Base-by-base conservation (phyloP, 1,140 invertebrate genomes). In the Cotesia typhae region DNA sequence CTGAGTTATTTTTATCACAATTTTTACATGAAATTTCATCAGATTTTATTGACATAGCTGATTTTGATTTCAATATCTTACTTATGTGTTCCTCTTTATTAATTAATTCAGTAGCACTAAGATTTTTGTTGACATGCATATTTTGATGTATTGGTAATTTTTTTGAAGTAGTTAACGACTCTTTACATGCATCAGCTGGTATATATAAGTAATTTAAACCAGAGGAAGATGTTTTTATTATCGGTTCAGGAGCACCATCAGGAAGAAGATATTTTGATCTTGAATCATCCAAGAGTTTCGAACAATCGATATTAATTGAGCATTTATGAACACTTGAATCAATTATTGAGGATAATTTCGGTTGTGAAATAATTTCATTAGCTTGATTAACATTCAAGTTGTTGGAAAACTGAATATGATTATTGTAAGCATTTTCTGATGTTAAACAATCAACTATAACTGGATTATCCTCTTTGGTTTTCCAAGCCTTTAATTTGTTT, bases 401-500 rank as follows among this genome's bases (percentile, higher is more conserved):
- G 36, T 35, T 63, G 36, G 57, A 71, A 53, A 63, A 71, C 67
- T 73, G 75, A 5, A 55, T 60, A 52, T 14, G 36, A 14, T 61
- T 69, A 5, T 28, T 47, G 63, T 35, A 71, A 70, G 38, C 36
- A 75, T n/a, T 77, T 64, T 76, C 78, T 55, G 68, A 72, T 70
- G 70, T 78, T 36, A 71, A 67, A 70, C 70, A 79, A 10, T 80
- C 67, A 1, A 79, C 74, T 17, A 71, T 36, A 17, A 55, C 64
- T 57, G 38, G 6, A 47, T 47, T 47, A 47, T 47, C 76, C 65
- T 78, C 79, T 17, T 77, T 82, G 12, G 71, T 53, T 55, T 76
- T 76, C 81, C 80, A 84, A 10, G 77, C 59, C 14, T 77, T 78
- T 17, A 71, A n/a, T 66, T 77, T 80, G 4, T 79, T 78, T 17